Evolutionary conservation across 2,797 vertebrate genomes (phyloP).

Genomic region (Naso thynnoides): DNA sequence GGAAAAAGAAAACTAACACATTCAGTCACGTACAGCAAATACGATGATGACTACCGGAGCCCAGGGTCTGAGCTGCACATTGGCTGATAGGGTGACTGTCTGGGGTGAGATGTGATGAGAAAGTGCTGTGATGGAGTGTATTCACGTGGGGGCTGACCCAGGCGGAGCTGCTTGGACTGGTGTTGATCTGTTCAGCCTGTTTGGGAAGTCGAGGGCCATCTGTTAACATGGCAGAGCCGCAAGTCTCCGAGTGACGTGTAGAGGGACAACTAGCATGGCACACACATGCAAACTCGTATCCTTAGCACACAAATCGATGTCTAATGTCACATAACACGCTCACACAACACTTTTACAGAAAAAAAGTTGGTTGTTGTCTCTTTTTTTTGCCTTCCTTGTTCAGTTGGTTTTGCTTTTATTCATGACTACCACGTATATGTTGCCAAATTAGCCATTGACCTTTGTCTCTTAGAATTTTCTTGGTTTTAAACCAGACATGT

Average conservation of each 20-base stretch:
- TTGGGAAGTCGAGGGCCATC: slow-evolving; percentile 57
- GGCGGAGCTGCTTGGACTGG: slow-evolving; percentile 42
- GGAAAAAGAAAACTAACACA: not conserved
- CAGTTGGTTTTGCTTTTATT: not conserved
- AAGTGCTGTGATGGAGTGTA: slow-evolving; percentile 35
- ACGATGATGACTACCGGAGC: not conserved
- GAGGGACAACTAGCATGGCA: not conserved
- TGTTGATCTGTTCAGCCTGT: slow-evolving; percentile 43
- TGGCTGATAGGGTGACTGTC: slow-evolving; percentile 31
- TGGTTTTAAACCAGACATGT: too few species aligned
- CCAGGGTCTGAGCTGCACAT: slow-evolving; percentile 1
- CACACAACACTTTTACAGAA: not conserved
- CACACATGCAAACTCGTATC: slow-evolving; percentile 3
- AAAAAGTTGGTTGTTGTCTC: too few species aligned
- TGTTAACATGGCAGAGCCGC: slow-evolving; percentile 55
- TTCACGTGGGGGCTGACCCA: slow-evolving; percentile 61
- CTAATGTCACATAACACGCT: not conserved
- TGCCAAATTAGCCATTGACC: not conserved
- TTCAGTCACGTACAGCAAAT: not conserved
- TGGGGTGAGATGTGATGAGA: slow-evolving; percentile 36
- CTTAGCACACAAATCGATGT: not conserved
- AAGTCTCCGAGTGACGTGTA: slow-evolving; percentile 19
- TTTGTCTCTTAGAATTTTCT: not conserved
- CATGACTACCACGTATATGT: not conserved
- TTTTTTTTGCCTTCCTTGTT: not conserved